Base-by-base conservation (phyloP, 2,888 invertebrate genomes). In the Rutpela maculata region DNA sequence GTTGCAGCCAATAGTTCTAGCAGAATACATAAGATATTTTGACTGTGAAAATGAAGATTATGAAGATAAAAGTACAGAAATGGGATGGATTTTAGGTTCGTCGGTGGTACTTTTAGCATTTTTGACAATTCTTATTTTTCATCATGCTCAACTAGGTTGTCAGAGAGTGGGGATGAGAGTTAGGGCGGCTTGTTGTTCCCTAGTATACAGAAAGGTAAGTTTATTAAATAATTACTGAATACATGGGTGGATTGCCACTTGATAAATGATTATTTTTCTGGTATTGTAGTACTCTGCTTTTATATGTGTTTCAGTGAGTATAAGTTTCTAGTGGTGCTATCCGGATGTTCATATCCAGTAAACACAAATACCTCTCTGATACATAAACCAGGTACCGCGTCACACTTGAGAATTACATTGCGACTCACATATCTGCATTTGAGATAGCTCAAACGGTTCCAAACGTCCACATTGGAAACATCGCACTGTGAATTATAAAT, bases 181-280 rank as follows among this genome's bases (percentile, higher is more conserved):
- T 74, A 90, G 96, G 83, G 92, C 96, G 72, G 95, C 96, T 0
- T 92, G 94, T 84, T 95, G 95, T 85, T 95, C 95, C 0, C 88
- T 97, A n/a, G 88, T 97, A 79, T 97, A 96, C 87, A 92, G 95
- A 91, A 97, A 97, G 92, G 96, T 95, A 89, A 73, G 66, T 62
- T 50, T 6, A n/a, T 50, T 35, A 5, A 35, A 35, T 35, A 35
- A 35, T 35, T 35, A 35, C 4, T 1, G 38, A 38, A 35, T 26
- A n/a, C n/a, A 70, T 11, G n/a, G 22, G 22, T 26, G 1, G 22
- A 4, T 26, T 26, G 22, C 4, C 4, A 26, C 22, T 26, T 26
- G 22, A 26, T 26, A 26, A 26, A 4, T 26, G 1, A 26, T 26
- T 1, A 26, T 26, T 26, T 26, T 4, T 26, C 22, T 4, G 4